Evolutionary conservation across 2,113 vertebrate species (phyloP), one percentile per base, ranked within the genome.

Genomic region (Oryzias curvinotus): DNA sequence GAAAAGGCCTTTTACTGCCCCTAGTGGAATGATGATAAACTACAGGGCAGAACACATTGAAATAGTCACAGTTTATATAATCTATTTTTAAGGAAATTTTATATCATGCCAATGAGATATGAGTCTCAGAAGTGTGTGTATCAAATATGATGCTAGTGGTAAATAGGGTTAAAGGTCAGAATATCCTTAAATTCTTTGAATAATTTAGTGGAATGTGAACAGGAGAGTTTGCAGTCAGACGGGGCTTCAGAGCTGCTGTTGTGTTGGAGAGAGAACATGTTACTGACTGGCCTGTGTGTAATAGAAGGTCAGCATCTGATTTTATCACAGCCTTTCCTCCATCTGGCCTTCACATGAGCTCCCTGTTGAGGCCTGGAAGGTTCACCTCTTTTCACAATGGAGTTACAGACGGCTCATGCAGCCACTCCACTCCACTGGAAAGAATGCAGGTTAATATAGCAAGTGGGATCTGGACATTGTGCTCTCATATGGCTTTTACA

Each of bases 381-480:
- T 59, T 80, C 68, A 28, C 47, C 65, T 65, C 65, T 71, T 83
- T 80, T 74, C 80, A 71, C 63, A 79, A 80, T 86, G 85, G 78
- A 87, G 81, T 86, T 80, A 70, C 64, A 81, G 75, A 84, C 77
- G 68, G 57, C 62, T 65, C 78, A 58, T 67, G 78, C 73, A 75
- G 74, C 75, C 85, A 56, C 54, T 75, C 75, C 41, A 59, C 73
- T 74, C 78, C 45, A 30, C 55, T 84, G 83, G 79, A 90, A 88
- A 85, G 82, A 90, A 90, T 88, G 82, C 73, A 77, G 74, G 87
- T 88, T 87, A 87, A 86, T 85, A 87, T 78, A 87, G 73, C 79
- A 80, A 75, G 78, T 30, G 83, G 80, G 79, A 88, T 84, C 82
- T 80, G 77, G 82, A 80, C 83, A 73, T 83, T 70, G 58, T 72